These are phyloP conservation scores for Archips crataeganus DNA, from an alignment of 2,888 invertebrate species.

Conservation along the genomic window DNA sequence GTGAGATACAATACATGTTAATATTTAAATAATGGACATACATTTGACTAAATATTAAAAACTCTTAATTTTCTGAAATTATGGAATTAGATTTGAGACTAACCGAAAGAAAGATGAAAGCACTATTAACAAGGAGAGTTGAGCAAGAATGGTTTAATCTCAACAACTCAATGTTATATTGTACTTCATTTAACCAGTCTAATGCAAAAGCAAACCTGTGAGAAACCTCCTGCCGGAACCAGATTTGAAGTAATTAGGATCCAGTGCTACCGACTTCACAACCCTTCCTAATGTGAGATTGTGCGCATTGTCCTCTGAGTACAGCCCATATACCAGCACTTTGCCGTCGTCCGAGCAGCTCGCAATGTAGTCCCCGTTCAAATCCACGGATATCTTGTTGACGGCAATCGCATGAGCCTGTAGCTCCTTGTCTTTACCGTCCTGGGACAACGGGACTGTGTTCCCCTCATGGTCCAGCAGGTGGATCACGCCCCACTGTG, in stretches of 20 bases:
- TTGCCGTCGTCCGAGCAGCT: slow-evolving; percentile 97
- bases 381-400: slow-evolving; percentile 97
- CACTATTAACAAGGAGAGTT: too few relatives aligned
- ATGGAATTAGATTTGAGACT: too few relatives aligned
- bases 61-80: too few relatives aligned
- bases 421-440: slow-evolving; percentile 88
- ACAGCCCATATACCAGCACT: slow-evolving; percentile 94
- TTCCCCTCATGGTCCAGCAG: slow-evolving; percentile 97
- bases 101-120: too few relatives aligned
- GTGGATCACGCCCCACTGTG: slow-evolving; percentile 96
- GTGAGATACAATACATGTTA: too few relatives aligned
- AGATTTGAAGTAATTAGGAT: slow-evolving; percentile 92
- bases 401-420: slow-evolving; percentile 95
- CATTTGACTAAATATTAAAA: too few relatives aligned
- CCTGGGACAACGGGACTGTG: slow-evolving; percentile 84
- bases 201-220: slow-evolving; percentile 72
- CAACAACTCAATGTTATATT: neutral
- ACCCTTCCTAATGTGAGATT: slow-evolving; percentile 91
- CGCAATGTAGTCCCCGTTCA: slow-evolving; percentile 96
- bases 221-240: slow-evolving; percentile 93
- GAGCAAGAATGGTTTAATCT: neutral
- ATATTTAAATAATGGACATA: neutral
- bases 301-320: slow-evolving; percentile 93
- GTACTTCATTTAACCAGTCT: neutral
- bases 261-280: slow-evolving; percentile 94